Conservation (phyloP, 2,113 vertebrate species). For the Chlorocebus sabaeus region DNA sequence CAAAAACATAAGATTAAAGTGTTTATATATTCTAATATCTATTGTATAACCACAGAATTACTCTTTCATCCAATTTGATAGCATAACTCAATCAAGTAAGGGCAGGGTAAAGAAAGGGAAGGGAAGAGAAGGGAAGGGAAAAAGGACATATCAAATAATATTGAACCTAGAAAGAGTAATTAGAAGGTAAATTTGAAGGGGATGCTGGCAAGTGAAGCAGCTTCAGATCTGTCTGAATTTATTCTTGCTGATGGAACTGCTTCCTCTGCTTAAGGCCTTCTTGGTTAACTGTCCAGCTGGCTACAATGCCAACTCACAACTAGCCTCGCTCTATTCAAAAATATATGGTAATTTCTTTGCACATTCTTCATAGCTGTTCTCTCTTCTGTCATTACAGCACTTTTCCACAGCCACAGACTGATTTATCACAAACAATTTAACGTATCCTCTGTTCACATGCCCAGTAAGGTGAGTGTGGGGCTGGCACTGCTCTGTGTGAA, state of each 20-base stretch:
- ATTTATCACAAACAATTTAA: neutral
- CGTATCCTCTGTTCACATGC: neutral
- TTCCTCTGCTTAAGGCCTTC: neutral
- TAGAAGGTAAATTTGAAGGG: neutral
- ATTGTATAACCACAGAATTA: neutral
- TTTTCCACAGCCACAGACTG: neutral
- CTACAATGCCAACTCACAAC: neutral
- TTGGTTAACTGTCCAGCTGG: too few relatives aligned
- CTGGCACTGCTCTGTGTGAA: neutral
- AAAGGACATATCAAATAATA: neutral
- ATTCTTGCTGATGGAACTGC: neutral
- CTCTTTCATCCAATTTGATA: neutral
- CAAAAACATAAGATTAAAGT: neutral
- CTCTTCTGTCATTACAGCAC: neutral
- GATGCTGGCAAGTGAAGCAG: neutral
- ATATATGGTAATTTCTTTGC: neutral
- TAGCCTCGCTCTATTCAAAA: accelerated
- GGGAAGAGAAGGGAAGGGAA: neutral
- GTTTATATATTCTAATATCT: neutral
- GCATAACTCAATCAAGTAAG: neutral
- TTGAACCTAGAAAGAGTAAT: neutral
- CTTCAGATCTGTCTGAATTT: neutral
- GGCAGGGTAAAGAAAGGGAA: neutral
- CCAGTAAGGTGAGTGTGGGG: neutral
- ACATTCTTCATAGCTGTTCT: neutral